A percentile compares a stretch with the other conserved stretches of the same genome.
These are phyloP conservation scores for Trematocara nigrifrons DNA, from an alignment of 2,113 vertebrate species.

Conservation along the genomic window DNA sequence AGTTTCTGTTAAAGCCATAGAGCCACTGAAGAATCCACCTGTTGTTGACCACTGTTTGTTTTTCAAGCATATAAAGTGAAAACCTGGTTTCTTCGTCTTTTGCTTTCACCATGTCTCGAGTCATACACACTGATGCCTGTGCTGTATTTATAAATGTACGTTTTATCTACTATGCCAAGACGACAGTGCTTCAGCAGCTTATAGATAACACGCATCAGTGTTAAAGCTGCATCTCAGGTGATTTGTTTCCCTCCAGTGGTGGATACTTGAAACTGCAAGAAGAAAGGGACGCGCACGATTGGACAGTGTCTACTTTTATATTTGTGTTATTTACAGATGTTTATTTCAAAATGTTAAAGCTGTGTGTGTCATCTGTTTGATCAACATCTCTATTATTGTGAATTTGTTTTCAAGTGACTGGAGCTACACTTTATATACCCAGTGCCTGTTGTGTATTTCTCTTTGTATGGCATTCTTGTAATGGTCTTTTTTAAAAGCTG, in stretches of 20 bases:
- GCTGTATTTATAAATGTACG: not conserved
- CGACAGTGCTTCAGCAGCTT: not conserved
- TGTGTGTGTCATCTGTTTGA: not conserved
- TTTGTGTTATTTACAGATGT: not conserved
- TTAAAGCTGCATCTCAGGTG: not conserved
- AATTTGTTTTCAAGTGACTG: not conserved
- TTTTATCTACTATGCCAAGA: not conserved
- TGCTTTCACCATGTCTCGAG: not conserved
- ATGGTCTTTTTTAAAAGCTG: not conserved
- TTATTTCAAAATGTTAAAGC: not conserved
- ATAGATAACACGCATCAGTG: not conserved
- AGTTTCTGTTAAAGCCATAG: not conserved
- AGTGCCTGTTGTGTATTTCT: not conserved
- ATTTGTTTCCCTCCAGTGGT: not conserved
- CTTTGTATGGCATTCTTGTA: not conserved
- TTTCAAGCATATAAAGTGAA: not conserved
- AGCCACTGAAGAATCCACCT: not conserved
- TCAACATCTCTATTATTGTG: not conserved
- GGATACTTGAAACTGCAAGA: not conserved
- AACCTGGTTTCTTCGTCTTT: not conserved
- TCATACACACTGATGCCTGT: not conserved
- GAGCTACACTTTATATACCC: not conserved
- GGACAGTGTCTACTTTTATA: not conserved
- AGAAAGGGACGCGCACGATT: not conserved
- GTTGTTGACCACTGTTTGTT: not conserved